Evolutionary conservation across 2,797 vertebrate genomes (phyloP).

Genomic region (Benthosema pterotum): DNA sequence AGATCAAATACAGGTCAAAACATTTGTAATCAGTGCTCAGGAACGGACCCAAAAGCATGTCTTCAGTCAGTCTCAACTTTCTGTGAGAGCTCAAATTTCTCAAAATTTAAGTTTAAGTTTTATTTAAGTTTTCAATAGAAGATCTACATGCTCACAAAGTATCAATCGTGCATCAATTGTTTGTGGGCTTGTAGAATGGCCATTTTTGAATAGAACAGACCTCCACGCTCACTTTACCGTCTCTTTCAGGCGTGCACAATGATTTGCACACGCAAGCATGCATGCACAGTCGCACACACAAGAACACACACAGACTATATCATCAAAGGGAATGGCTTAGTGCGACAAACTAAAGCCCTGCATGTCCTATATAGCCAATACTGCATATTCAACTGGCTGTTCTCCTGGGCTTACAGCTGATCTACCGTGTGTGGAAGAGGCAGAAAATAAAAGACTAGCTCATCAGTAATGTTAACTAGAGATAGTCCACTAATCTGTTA

Average conservation of each 20-base stretch:
- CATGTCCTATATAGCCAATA: slow-evolving; percentile 3
- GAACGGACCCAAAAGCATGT: too few species aligned
- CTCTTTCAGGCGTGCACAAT: neutral
- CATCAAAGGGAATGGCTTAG: slow-evolving; percentile 4
- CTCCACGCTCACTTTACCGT: neutral
- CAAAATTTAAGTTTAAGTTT: too few species aligned
- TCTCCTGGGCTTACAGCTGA: slow-evolving; percentile 9
- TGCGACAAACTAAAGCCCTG: slow-evolving; percentile 5
- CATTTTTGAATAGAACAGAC: too few species aligned
- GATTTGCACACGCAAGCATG: neutral
- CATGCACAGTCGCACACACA: neutral
- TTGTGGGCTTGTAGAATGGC: too few species aligned
- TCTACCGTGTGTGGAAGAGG: too few species aligned
- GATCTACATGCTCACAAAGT: too few species aligned
- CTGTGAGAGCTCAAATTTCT: neutral
- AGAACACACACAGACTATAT: too few species aligned
- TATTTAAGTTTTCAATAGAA: too few species aligned
- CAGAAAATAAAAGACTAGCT: neutral
- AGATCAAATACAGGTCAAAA: too few species aligned
- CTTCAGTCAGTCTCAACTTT: neutral
- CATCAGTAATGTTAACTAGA: neutral
- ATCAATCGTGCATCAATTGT: too few species aligned
- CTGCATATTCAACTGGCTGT: slow-evolving; percentile 2
- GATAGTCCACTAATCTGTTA: neutral
- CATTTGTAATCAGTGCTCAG: too few species aligned